Percentiles rank a stretch among this genome's conserved stretches.
These are phyloP conservation scores for Phoenoteleia sp. DNA, from an alignment of 2,888 invertebrate genomes.

Conservation along the genomic window DNA sequence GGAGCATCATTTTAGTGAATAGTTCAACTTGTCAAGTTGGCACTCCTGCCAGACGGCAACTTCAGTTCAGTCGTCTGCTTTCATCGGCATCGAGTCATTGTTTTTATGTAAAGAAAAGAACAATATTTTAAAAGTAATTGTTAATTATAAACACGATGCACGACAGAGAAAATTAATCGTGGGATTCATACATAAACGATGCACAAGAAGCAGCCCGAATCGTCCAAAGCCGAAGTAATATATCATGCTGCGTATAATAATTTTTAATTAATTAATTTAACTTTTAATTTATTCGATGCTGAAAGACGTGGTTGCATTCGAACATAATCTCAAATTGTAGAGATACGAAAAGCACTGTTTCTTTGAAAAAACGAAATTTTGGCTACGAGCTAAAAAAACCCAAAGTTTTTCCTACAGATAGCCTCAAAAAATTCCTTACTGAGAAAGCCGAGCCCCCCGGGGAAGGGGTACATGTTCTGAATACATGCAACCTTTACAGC, in stretches of 20 bases:
- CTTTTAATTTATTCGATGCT: slow-evolving; percentile 42
- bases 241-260: slow-evolving; percentile 13
- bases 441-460: too few species aligned
- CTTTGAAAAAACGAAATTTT: neutral
- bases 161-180: neutral
- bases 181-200: neutral
- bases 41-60: neutral
- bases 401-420: slow-evolving; percentile 1
- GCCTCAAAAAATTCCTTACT: neutral
- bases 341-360: neutral
- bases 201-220: slow-evolving; percentile 7
- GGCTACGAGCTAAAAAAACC: neutral
- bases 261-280: slow-evolving; percentile 21
- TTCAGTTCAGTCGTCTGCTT: neutral
- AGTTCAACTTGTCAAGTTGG: neutral
- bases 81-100: neutral
- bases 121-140: too few species aligned
- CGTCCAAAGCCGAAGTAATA: neutral
- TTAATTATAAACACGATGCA: neutral
- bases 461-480: too few species aligned
- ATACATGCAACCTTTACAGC: too few species aligned
- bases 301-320: neutral
- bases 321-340: slow-evolving; percentile 22
- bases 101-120: neutral
- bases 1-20: neutral